Evolutionary conservation across 1,140 invertebrate species (phyloP), one percentile per base, ranked within the genome.

Genomic region (Chymomyza costata): DNA sequence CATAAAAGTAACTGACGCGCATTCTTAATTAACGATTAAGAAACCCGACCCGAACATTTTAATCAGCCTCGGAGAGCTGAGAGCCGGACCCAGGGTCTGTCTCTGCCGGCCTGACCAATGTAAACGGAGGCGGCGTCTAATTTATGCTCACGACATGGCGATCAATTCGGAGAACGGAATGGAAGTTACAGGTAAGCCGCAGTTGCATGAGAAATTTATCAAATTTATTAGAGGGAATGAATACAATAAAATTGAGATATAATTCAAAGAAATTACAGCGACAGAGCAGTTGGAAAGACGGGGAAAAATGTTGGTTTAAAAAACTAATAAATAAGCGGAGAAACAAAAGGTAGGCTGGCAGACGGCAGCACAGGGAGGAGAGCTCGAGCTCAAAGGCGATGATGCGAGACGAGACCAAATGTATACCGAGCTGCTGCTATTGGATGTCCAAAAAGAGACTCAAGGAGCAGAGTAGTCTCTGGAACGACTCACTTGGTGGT

Each of bases 191-290:
- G 70, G 70, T 78, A 76, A 63, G 50, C 57, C 35, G 62, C 70
- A 63, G 50, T 53, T 35, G 62, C 70, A 76, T 78, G 61, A 63
- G 70, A 78, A 76, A 76, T 76, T 76, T 76, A 76, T 76, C 70
- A 76, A 76, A 76, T 76, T 76, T 76, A 76, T 76, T 52, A 54
- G 21, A 47, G 71, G 65, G 57, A 55, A 63, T 71, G 71, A 78
- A n/a, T n/a, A n/a, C n/a, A n/a, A n/a, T n/a, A n/a, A n/a, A n/a
- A 76, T 76, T 76, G 70, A 76, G 70, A 71, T 76, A 76, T 76
- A 76, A 76, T 78, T 76, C 71, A 78, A 61, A 50, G 66, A 74
- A 76, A 59, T 76, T 78, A 78, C 66, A 78, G 65, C 65, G 65
- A 46, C 65, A 39, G 32, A 44, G 16, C 48, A 49, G 48, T 30